phyloP scores from a whole-genome alignment of 2,113 vertebrate genomes.

The Microtus richardsoni region DNA sequence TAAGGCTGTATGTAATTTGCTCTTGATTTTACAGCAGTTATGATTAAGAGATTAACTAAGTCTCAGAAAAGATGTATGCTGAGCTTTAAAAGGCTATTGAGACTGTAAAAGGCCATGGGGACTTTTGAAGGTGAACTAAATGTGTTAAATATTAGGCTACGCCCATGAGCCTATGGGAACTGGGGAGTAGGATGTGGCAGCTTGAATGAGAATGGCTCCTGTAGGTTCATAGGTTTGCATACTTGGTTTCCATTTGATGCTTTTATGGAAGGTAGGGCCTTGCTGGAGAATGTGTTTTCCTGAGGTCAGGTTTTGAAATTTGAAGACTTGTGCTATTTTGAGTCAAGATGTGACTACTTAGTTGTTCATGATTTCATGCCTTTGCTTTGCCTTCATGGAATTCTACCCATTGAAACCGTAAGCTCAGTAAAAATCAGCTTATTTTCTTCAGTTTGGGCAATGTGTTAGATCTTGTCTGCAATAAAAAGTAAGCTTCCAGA shows the following conservation, averaged over 20 bases:
- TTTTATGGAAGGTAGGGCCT: not conserved
- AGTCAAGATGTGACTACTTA: not conserved
- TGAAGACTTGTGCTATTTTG: not conserved
- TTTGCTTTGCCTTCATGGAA: not conserved
- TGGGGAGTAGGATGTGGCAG: not conserved
- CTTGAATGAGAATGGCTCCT: not conserved
- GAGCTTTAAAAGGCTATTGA: not conserved
- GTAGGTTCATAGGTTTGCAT: not conserved
- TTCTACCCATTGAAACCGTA: not conserved
- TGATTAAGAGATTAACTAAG: not conserved
- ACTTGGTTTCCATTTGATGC: not conserved
- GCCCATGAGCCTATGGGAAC: not conserved
- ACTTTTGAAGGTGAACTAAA: too few relatives aligned
- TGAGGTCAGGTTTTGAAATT: not conserved
- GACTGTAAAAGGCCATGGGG: not conserved
- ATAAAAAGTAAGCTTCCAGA: slow-evolving; percentile 29
- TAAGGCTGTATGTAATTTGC: not conserved
- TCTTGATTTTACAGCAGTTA: not conserved
- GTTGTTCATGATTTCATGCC: not conserved
- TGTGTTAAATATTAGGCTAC: not conserved
- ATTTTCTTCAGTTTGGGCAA: not conserved
- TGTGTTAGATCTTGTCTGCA: not conserved
- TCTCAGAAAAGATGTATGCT: not conserved
- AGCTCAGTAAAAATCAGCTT: not conserved
- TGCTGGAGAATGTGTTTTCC: not conserved